Percentiles rank a stretch among this genome's conserved stretches.
Evolutionary conservation across 64 coral and sea anemone species (phyloP).

Genomic region (Acropora tenuis): DNA sequence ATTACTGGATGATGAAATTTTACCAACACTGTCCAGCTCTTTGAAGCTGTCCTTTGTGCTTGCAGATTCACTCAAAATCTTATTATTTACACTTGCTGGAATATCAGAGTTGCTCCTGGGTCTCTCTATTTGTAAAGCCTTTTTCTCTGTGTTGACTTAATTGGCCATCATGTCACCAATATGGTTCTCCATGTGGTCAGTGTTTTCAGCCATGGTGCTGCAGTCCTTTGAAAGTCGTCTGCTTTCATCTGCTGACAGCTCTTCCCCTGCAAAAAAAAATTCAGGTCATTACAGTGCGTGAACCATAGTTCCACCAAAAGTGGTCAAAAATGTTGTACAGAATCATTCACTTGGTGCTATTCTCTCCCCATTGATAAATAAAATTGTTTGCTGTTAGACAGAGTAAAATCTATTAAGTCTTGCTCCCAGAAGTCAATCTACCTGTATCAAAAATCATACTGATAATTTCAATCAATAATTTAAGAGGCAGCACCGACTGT

Average conservation of each 20-base stretch:
- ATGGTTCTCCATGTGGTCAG: not conserved
- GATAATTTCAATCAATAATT: too few relatives aligned
- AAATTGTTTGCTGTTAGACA: not conserved
- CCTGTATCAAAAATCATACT: too few relatives aligned
- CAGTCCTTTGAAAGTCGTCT: slow-evolving; percentile 1
- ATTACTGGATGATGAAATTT: slow-evolving; percentile 33
- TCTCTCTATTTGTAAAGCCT: slow-evolving; percentile 25
- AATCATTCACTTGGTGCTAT: too few relatives aligned
- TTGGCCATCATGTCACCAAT: not conserved
- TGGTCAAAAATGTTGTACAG: not conserved
- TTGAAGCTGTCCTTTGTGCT: not conserved
- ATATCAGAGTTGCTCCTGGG: slow-evolving; percentile 34
- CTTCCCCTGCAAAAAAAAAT: slow-evolving; percentile 2
- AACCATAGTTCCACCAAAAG: not conserved
- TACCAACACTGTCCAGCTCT: not conserved
- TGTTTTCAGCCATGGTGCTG: not conserved
- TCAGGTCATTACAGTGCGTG: too few relatives aligned
- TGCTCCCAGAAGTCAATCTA: too few relatives aligned
- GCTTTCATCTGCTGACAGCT: not conserved
- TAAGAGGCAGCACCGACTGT: too few relatives aligned
- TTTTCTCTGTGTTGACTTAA: not conserved
- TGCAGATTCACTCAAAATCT: not conserved
- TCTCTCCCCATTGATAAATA: not conserved
- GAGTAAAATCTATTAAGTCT: too few relatives aligned
- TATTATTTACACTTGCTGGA: not conserved